Base-by-base conservation (phyloP, 2,888 invertebrate genomes). In the Latrodectus elegans region DNA sequence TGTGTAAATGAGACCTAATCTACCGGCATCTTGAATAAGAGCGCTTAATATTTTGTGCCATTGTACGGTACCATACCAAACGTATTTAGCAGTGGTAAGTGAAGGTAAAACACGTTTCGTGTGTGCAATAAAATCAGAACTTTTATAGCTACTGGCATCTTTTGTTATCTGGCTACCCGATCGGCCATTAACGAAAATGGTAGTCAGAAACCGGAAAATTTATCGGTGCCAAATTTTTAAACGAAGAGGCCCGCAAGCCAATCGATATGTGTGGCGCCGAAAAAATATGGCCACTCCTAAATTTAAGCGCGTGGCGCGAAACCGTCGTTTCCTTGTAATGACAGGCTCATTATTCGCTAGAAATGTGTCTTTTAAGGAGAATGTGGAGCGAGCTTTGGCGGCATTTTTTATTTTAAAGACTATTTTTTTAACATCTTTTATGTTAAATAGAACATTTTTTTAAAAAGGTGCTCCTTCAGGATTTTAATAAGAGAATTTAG, bases 161-260 rank as follows among this genome's bases (percentile, higher is more conserved):
- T 51, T 53, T 70, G 38, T 68, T 82, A 75, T 82, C 82, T 75
- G n/a, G 12, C n/a, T 38, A 68, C 53, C 51, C 17, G 10, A 82
- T 75, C 82, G 82, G 75, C 82, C 75, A 82, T 82, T 82, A 82
- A 55, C 70, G 82, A 53, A 49, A 82, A 70, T 49, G 75, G 68
- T 74, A 75, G 73, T 65, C 74, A 53, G 53, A 67, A 65, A 22
- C 64, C 53, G 38, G 74, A 17, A 68, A 82, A 82, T 82, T 82
- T 82, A 82, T 82, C 82, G 82, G 53, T 75, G 75, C 82, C 82
- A 82, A 75, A 82, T 82, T 82, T 82, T 82, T 75, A 82, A 82
- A 68, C 65, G 74, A 38, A 38, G 38, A 38, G 38, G n/a, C 53
- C 75, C 70, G n/a, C 55, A 11, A 51, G 65, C 26, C 74, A 81